A percentile compares a stretch with the other conserved stretches of the same genome.
Evolutionary conservation across 2,797 vertebrate species (phyloP).

Genomic region (Chloroceryle inda): DNA sequence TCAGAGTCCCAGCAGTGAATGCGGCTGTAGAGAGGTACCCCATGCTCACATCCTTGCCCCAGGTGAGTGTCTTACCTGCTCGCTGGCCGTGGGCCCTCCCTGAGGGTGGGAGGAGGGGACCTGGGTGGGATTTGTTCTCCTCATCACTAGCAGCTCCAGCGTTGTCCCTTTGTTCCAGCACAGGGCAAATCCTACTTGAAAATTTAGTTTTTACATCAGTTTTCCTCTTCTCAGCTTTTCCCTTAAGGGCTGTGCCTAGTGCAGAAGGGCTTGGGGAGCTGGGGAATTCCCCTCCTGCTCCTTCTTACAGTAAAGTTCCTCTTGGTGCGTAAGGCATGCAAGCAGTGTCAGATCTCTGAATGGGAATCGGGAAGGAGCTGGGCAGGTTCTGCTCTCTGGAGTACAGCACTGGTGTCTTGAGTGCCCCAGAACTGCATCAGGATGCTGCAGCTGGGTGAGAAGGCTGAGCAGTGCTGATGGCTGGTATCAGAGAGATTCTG

Average conservation of each 20-base stretch:
- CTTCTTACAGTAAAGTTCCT: background rate
- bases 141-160: background rate
- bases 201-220: background rate
- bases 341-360: rapidly evolving
- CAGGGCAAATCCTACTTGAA: background rate
- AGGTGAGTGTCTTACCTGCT: background rate
- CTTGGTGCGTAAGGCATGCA: background rate
- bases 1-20: background rate
- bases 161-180: background rate
- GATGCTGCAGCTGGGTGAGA: background rate
- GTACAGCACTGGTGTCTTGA: rapidly evolving
- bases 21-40: rapidly evolving
- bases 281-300: background rate
- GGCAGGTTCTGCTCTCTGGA: background rate
- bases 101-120: background rate
- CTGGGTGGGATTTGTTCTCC: background rate
- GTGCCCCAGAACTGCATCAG: background rate
- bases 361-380: background rate
- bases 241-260: too few species aligned
- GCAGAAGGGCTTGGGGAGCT: background rate
- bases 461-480: background rate
- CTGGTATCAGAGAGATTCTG: background rate
- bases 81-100: background rate
- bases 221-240: background rate
- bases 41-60: background rate